phyloP scores from a whole-genome alignment of 2,888 invertebrate species.

The Spisula subtruncata region DNA sequence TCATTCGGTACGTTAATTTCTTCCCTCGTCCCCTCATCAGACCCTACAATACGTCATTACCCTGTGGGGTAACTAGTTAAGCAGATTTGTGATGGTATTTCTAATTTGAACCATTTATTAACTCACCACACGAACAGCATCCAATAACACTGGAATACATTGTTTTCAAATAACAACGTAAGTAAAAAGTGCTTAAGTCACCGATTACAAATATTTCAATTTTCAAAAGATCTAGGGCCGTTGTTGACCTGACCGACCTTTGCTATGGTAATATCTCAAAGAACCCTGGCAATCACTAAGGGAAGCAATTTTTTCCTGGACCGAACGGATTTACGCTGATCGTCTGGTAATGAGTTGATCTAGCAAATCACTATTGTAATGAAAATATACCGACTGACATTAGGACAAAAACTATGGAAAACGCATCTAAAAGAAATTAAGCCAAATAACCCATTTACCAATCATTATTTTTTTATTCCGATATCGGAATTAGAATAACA shows the following conservation, averaged over 20 bases:
- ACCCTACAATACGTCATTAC: not conserved
- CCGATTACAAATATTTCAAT: not conserved
- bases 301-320: not conserved
- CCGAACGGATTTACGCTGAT: not conserved
- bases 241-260: not conserved
- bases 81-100: not conserved
- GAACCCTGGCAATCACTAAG: not conserved
- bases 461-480: conserved; percentile 52
- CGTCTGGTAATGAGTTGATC: not conserved
- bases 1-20: not conserved
- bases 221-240: not conserved
- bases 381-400: conserved; percentile 24
- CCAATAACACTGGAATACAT: not conserved
- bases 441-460: conserved; percentile 50
- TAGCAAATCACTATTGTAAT: not conserved
- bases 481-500: conserved; percentile 61
- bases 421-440: conserved; percentile 50
- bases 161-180: not conserved
- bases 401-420: conserved; percentile 38
- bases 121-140: not conserved
- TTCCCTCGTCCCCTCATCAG: not conserved
- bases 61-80: not conserved
- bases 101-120: not conserved
- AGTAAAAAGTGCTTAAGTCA: not conserved
- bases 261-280: not conserved